phyloP scores from a whole-genome alignment of 1,140 invertebrate genomes.

The Drosophila elegans region DNA sequence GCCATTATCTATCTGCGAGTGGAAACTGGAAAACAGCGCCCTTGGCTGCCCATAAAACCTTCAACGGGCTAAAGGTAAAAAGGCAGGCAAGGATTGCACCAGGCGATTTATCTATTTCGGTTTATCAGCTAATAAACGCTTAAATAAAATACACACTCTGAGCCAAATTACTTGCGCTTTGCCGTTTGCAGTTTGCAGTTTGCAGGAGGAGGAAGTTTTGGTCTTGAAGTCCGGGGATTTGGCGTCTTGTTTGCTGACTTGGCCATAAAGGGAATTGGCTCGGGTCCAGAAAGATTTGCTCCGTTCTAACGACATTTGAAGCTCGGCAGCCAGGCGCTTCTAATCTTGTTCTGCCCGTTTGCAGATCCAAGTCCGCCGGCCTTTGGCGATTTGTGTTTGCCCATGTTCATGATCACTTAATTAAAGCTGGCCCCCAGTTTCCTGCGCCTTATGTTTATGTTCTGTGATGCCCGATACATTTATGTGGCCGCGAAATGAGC shows the following conservation, averaged over 20 bases:
- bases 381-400: slow-evolving; percentile 62
- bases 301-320: slow-evolving; percentile 77
- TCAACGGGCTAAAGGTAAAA: slow-evolving; percentile 49
- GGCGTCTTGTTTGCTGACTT: slow-evolving; percentile 35
- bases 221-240: slow-evolving; percentile 13
- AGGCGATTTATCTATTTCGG: slow-evolving; percentile 76
- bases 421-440: slow-evolving; percentile 62
- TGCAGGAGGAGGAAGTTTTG: slow-evolving; percentile 18
- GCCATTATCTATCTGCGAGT: slow-evolving; percentile 65
- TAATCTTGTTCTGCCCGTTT: slow-evolving; percentile 71
- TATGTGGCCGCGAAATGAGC: slow-evolving; percentile 75
- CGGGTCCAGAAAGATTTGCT: slow-evolving; percentile 33
- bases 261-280: slow-evolving; percentile 40
- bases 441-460: slow-evolving; percentile 54
- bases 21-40: slow-evolving; percentile 54
- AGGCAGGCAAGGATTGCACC: slow-evolving; percentile 17
- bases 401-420: slow-evolving; percentile 79
- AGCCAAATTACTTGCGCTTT: slow-evolving; percentile 77
- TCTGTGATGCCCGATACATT: slow-evolving; percentile 74
- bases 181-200: slow-evolving; percentile 15
- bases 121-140: slow-evolving; percentile 84
- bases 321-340: slow-evolving; percentile 48
- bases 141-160: slow-evolving; percentile 83
- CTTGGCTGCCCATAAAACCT: slow-evolving; percentile 69
- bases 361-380: slow-evolving; percentile 41